These are phyloP conservation scores for Hydraecia micacea DNA, from an alignment of 2,888 invertebrate species.

Conservation along the genomic window DNA sequence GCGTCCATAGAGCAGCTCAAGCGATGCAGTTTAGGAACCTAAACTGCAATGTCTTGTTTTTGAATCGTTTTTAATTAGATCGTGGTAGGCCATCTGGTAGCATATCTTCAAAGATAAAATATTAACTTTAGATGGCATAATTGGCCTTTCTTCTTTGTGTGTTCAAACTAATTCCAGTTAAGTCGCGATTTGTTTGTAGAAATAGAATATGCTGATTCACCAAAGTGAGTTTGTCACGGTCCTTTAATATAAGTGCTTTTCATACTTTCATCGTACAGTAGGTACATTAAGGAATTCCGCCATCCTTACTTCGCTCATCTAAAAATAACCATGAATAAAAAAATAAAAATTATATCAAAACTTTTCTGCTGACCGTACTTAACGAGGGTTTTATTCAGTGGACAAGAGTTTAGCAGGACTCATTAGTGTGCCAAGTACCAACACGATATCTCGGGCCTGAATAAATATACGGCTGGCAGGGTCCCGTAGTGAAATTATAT, in stretches of 20 bases:
- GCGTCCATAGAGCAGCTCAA: too few relatives aligned
- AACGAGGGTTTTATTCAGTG: constrained; percentile 57
- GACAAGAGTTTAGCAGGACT: constrained; percentile 58
- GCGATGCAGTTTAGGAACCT: too few relatives aligned
- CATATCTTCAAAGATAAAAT: neutral
- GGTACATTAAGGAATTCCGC: neutral
- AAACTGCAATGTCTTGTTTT: too few relatives aligned
- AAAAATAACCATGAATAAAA: constrained; percentile 12
- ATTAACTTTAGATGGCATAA: neutral
- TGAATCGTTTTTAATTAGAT: too few relatives aligned
- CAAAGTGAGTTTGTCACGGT: neutral
- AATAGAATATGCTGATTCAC: neutral
- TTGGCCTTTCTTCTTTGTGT: neutral
- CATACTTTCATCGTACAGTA: neutral
- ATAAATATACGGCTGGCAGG: constrained; percentile 31
- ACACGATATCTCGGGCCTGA: constrained; percentile 37
- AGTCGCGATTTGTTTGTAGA: neutral
- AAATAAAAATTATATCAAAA: neutral
- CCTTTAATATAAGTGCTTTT: neutral
- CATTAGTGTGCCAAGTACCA: constrained; percentile 57
- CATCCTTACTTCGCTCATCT: neutral
- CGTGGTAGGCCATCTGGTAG: too few relatives aligned
- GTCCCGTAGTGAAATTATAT: constrained; percentile 17
- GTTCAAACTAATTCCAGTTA: neutral
- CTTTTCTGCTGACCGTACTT: constrained; percentile 43